phyloP scores from a whole-genome alignment of 2,113 vertebrate species.

The Mustela nigripes region DNA sequence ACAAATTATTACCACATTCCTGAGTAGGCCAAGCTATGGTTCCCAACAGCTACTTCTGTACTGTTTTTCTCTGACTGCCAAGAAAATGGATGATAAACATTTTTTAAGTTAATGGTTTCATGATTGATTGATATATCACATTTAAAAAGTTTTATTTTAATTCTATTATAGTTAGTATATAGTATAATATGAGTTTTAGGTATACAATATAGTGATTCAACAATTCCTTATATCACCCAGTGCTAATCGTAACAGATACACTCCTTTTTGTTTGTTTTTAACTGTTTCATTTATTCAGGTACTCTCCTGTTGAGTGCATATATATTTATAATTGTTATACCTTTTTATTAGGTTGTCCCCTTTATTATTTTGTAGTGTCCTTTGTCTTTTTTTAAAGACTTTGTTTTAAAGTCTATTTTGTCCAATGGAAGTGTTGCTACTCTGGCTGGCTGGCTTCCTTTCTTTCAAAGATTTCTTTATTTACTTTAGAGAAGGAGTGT shows the following conservation, averaged over 20 bases:
- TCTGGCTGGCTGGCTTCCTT: neutral
- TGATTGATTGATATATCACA: neutral
- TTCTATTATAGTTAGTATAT: neutral
- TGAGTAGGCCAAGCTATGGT: neutral
- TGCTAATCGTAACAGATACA: neutral
- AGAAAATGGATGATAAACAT: neutral
- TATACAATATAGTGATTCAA: neutral
- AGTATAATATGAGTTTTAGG: neutral
- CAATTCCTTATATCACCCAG: neutral
- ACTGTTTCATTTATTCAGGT: neutral
- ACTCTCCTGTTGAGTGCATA: neutral
- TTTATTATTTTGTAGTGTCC: neutral
- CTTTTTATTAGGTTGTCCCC: neutral
- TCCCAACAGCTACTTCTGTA: neutral
- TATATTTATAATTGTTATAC: neutral
- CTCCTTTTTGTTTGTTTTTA: neutral
- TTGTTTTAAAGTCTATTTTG: neutral
- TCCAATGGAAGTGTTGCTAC: neutral
- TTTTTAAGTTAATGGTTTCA: constrained; percentile 12
- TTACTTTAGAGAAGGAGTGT: neutral
- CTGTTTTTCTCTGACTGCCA: neutral
- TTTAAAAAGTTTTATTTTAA: neutral
- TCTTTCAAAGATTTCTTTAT: neutral
- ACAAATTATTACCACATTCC: neutral
- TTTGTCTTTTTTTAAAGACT: neutral